A percentile compares a stretch with the other conserved stretches of the same genome.
Conservation (phyloP, 2,888 invertebrate genomes). For the Erpobdella octoculata region DNA sequence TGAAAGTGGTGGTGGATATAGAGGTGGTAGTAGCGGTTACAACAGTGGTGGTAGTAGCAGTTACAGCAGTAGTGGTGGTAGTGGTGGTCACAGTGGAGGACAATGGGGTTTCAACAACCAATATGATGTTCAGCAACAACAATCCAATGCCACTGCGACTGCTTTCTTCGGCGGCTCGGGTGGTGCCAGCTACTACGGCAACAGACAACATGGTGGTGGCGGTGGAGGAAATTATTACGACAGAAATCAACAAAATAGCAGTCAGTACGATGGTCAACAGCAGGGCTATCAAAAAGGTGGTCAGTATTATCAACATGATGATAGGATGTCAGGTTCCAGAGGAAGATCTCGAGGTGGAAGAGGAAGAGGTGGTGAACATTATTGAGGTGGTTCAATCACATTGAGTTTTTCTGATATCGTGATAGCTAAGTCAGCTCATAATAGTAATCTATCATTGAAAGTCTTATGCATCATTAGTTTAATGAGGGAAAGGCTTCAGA, state of each 20-base stretch:
- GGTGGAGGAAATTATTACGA: background rate
- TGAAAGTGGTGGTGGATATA: background rate
- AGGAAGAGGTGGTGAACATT: background rate
- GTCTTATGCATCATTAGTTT: too few relatives aligned
- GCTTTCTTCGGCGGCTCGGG: constrained; percentile 11
- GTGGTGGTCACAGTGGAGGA: constrained; percentile 26
- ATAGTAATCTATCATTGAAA: too few relatives aligned
- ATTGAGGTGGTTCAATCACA: background rate
- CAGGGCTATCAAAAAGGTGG: too few relatives aligned
- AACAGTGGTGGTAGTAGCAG: background rate
- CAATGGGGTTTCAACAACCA: constrained; percentile 29
- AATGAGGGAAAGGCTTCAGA: too few relatives aligned
- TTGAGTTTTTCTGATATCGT: too few relatives aligned
- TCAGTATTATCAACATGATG: constrained; percentile 11
- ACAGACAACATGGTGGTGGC: constrained; percentile 13
- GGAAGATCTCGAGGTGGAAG: background rate
- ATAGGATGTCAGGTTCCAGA: background rate
- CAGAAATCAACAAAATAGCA: background rate
- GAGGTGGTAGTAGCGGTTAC: background rate
- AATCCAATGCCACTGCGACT: constrained; percentile 22
- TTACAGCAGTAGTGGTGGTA: background rate
- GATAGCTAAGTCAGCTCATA: too few relatives aligned
- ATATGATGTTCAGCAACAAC: constrained; percentile 7
- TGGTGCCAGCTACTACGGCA: constrained; percentile 20
- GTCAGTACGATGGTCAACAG: background rate